These are phyloP conservation scores for Holocentrus rufus DNA, from an alignment of 2,797 vertebrate species.

Conservation along the genomic window DNA sequence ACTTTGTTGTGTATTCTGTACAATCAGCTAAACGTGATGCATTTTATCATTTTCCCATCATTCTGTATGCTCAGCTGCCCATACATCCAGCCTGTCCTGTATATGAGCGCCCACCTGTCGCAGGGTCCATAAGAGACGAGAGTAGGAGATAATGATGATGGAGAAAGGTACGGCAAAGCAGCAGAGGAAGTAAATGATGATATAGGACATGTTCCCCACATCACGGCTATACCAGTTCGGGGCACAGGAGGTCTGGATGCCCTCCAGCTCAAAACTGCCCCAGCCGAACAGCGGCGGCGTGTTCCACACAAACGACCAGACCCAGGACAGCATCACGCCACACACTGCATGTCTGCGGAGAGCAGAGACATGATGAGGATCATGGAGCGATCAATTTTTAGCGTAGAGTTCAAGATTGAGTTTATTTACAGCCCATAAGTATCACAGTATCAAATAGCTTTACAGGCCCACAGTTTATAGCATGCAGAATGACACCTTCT, in stretches of 20 bases:
- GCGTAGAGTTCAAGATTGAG: too few species aligned
- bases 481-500: too few species aligned
- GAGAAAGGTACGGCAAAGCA: conserved; percentile 82
- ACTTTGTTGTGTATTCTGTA: neutral
- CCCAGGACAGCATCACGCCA: conserved; percentile 80
- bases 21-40: neutral
- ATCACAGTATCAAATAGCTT: too few species aligned
- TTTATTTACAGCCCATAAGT: too few species aligned
- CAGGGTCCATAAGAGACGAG: conserved; percentile 79
- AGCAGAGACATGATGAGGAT: conserved; percentile 9
- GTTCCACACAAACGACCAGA: conserved; percentile 86
- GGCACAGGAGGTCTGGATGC: conserved; percentile 79
- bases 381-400: too few species aligned
- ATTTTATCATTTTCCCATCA: neutral
- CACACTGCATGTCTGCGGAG: conserved; percentile 75
- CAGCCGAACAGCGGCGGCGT: conserved; percentile 83
- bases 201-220: conserved; percentile 80
- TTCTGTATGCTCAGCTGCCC: neutral
- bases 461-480: too few species aligned
- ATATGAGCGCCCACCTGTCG: conserved; percentile 69
- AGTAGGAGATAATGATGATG: conserved; percentile 78
- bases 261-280: conserved; percentile 81
- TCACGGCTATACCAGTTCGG: conserved; percentile 82
- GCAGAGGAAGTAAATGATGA: conserved; percentile 79
- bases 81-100: neutral